Evolutionary conservation across 30 jellyfish, hydroid and myxozoan genomes (phyloP).

Genomic region (Catostylus mosaicus): DNA sequence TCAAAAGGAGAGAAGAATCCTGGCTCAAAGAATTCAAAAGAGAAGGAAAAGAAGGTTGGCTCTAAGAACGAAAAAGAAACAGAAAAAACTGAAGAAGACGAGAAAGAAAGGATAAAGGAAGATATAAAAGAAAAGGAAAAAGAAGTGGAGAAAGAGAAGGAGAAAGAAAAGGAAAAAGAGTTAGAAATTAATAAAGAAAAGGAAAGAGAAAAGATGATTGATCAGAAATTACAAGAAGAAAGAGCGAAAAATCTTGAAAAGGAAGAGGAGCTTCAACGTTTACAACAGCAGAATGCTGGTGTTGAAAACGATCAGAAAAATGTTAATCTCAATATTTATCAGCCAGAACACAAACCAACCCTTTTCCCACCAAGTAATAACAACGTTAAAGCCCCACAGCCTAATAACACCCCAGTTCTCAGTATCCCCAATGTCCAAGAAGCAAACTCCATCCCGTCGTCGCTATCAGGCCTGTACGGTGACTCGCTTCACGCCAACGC

Average conservation of each 20-base stretch:
- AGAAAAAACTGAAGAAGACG: slow-evolving; percentile 6
- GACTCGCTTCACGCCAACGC: neutral
- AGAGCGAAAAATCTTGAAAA: slow-evolving; percentile 6
- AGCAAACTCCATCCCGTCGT: slow-evolving; percentile 13
- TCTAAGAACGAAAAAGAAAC: neutral
- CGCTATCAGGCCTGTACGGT: slow-evolving; percentile 37
- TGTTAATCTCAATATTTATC: slow-evolving; percentile 48
- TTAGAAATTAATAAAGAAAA: neutral
- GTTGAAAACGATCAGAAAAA: slow-evolving; percentile 3
- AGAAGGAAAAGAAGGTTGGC: slow-evolving; percentile 3
- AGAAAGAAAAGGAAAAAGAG: slow-evolving; percentile 27
- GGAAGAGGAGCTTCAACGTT: neutral
- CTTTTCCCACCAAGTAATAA: neutral
- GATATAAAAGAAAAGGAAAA: slow-evolving; percentile 19
- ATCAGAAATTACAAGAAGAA: neutral
- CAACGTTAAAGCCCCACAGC: neutral
- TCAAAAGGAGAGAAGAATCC: neutral
- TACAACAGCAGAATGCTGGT: neutral
- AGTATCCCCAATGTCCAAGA: slow-evolving; percentile 32
- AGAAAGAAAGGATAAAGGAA: slow-evolving; percentile 11
- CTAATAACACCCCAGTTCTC: neutral
- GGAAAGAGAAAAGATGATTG: slow-evolving; percentile 2
- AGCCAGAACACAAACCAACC: slow-evolving; percentile 17
- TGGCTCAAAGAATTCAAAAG: neutral
- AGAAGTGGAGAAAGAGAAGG: slow-evolving; percentile 17